Conservation (phyloP, 2,113 vertebrate genomes). For the Oreamnos americanus region DNA sequence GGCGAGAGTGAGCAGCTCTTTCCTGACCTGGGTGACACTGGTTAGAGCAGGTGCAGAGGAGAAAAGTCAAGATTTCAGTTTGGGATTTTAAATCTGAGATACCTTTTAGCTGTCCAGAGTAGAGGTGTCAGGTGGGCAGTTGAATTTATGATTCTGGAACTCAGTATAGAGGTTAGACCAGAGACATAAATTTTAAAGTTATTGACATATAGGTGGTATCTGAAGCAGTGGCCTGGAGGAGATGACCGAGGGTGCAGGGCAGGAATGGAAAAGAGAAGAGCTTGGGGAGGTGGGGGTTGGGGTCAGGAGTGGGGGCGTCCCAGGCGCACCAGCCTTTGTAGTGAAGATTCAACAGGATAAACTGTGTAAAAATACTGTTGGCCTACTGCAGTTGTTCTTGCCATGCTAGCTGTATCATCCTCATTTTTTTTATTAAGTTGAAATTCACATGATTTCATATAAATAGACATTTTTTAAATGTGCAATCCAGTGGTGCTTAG, state of each 20-base stretch:
- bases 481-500: background rate
- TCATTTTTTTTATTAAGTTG: background rate
- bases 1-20: background rate
- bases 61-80: background rate
- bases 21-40: background rate
- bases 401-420: background rate
- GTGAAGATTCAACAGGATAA: background rate
- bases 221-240: background rate
- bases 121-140: background rate
- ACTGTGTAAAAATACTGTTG: background rate
- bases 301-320: background rate
- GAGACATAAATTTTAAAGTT: background rate
- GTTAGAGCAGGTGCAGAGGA: background rate
- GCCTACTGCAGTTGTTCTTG: no score
- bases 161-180: background rate
- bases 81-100: background rate
- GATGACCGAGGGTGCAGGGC: background rate
- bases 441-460: background rate
- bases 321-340: background rate
- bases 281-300: background rate
- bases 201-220: background rate
- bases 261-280: fast-evolving
- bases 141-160: background rate
- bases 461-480: background rate
- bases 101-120: background rate